A percentile compares a stretch with the other conserved stretches of the same genome.
These are phyloP conservation scores for Mormyrus hasselquistii DNA, from an alignment of 2,797 vertebrate species.

Conservation along the genomic window DNA sequence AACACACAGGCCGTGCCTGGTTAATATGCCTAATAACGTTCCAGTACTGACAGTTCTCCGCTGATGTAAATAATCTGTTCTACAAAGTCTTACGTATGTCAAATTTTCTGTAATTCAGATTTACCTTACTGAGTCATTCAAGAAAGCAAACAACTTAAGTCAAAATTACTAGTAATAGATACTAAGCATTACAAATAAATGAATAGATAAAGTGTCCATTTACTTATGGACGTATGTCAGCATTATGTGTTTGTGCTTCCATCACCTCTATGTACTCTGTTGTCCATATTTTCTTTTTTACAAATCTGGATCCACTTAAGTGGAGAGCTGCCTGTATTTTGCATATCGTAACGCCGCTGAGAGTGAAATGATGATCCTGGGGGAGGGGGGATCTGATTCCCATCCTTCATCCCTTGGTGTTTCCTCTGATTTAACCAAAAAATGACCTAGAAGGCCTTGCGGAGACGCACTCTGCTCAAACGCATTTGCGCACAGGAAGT, in stretches of 20 bases:
- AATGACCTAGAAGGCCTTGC: neutral
- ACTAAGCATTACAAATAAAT: neutral
- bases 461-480: neutral
- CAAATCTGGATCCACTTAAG: neutral
- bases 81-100: neutral
- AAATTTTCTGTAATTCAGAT: neutral
- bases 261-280: neutral
- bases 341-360: neutral
- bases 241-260: neutral
- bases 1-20: conserved; percentile 60
- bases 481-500: neutral
- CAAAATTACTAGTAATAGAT: neutral
- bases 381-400: neutral
- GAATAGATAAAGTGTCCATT: neutral
- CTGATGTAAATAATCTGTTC: neutral
- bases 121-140: neutral
- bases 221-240: neutral
- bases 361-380: neutral
- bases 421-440: neutral
- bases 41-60: conserved; percentile 8
- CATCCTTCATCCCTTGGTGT: neutral
- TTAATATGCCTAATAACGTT: conserved; percentile 74
- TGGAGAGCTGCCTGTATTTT: neutral
- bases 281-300: neutral
- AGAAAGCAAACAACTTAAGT: neutral